Conservation (phyloP, 1,140 invertebrate genomes). For the Panulirus ornatus region DNA sequence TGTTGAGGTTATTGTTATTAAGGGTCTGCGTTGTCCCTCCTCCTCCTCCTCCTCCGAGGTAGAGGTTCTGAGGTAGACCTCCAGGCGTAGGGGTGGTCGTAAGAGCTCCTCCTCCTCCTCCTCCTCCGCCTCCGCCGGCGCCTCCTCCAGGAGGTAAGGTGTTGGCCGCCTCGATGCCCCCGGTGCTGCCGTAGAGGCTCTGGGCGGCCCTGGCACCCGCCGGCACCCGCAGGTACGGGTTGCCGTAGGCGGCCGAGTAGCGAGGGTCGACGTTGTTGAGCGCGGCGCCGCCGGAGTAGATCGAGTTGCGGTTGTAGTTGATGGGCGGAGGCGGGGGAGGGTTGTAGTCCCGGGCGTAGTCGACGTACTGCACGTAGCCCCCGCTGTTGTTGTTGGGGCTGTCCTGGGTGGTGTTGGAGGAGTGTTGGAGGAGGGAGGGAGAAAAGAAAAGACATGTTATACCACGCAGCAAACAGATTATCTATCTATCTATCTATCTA, state of each 20-base stretch:
- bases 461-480: no score
- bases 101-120: no score
- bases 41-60: not conserved
- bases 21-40: constrained; percentile 28
- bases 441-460: constrained; percentile 9
- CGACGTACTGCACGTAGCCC: constrained; percentile 87
- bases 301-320: constrained; percentile 75
- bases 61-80: not conserved
- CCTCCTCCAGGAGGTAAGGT: not conserved
- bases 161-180: constrained; percentile 11
- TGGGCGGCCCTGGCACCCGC: constrained; percentile 11
- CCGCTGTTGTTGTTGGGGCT: constrained; percentile 68
- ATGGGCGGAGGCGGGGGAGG: constrained; percentile 81
- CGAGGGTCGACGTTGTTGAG: constrained; percentile 87
- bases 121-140: constrained; percentile 7
- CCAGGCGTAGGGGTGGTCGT: not conserved
- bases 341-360: constrained; percentile 91
- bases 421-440: not conserved
- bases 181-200: constrained; percentile 30
- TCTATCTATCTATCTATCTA: no score
- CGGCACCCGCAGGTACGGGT: constrained; percentile 79
- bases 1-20: constrained; percentile 60
- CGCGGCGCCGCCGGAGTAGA: constrained; percentile 77
- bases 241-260: constrained; percentile 89
- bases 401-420: constrained; percentile 31